Base-by-base conservation (phyloP, 2,797 vertebrate genomes). In the Oreochromis mossambicus region DNA sequence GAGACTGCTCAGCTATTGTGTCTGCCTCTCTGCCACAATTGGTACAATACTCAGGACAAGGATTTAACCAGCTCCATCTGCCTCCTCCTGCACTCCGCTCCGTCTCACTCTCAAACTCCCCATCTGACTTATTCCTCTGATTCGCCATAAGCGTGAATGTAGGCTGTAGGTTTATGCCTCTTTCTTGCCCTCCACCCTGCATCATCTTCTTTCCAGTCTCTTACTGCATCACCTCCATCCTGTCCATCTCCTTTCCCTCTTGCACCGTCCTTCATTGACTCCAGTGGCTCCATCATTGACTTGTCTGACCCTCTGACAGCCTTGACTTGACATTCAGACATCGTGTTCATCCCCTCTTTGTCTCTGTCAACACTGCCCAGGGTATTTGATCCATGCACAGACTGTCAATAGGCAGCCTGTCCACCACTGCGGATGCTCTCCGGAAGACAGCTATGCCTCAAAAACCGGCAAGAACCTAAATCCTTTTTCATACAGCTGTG, bases 11-110 rank as follows among this genome's bases (percentile, higher is more conserved):
- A 88, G 92, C 93, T 91, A 90, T 93, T 93, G 92, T 93, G 92
- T 92, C 92, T 92, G 89, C 92, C 86, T 94, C 89, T 88, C 83
- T 84, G 89, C 93, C 83, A 92, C 92, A 93, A 93, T 92, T 94
- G 92, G 87, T 91, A 93, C 94, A 92, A 94, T 89, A 86, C 88
- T 88, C 86, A 70, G 92, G 91, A 94, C 92, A 87, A 89, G 90
- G 90, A 90, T 93, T 94, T 94, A 94, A 94, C 86, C 94, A 91
- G 92, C 88, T 92, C 91, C 92, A 91, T 92, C 91, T 91, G 92
- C 89, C 92, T 87, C 80, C 86, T 78, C 82, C 81, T 86, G 79
- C 86, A 82, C 89, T 90, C 77, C 83, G 79, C 90, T 86, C 83
- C 19, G 32, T 86, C 90, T 91, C 88, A 83, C 89, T 91, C 84